Percentiles rank a stretch among this genome's conserved stretches.
Conservation (phyloP, 64 coral and sea anemone species). For the Cladopsammia gracilis region DNA sequence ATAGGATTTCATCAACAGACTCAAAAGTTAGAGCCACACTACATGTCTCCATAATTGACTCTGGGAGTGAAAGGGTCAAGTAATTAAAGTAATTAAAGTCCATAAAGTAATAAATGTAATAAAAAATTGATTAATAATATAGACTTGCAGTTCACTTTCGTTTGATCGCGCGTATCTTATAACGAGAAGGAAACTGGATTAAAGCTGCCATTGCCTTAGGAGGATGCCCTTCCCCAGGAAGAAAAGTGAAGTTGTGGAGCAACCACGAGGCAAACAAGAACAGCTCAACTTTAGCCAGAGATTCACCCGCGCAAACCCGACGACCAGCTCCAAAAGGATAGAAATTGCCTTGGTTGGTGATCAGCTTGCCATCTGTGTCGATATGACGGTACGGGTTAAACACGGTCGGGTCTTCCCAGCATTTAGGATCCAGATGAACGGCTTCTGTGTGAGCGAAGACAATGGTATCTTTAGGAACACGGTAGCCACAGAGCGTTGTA, state of each 20-base stretch:
- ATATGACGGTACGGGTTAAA: conserved; percentile 39
- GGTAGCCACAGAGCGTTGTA: conserved; percentile 21
- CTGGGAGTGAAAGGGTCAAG: too few relatives aligned
- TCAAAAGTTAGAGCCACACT: too few relatives aligned
- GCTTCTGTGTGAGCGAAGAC: conserved; percentile 12
- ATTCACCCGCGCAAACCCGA: conserved; percentile 16
- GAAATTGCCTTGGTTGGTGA: conserved; percentile 28
- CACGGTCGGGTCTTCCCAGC: conserved; percentile 19
- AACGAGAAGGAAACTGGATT: not conserved
- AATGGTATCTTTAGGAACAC: conserved; percentile 2
- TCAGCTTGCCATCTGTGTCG: conserved; percentile 1
- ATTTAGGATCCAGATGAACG: conserved; percentile 21
- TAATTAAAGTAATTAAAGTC: too few relatives aligned
- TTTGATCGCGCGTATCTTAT: conserved; percentile 34
- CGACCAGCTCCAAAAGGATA: conserved; percentile 32
- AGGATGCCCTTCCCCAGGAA: not conserved
- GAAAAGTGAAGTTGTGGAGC: conserved; percentile 12
- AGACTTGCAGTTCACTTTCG: not conserved
- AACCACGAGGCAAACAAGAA: conserved; percentile 34
- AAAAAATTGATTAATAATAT: too few relatives aligned
- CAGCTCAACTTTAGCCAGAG: conserved; percentile 24
- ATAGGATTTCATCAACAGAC: too few relatives aligned
- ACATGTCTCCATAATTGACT: too few relatives aligned
- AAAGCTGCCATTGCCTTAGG: not conserved
- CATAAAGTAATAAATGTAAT: too few relatives aligned